Evolutionary conservation across 1,140 invertebrate species (phyloP).

Genomic region (Anthonomus grandis): DNA sequence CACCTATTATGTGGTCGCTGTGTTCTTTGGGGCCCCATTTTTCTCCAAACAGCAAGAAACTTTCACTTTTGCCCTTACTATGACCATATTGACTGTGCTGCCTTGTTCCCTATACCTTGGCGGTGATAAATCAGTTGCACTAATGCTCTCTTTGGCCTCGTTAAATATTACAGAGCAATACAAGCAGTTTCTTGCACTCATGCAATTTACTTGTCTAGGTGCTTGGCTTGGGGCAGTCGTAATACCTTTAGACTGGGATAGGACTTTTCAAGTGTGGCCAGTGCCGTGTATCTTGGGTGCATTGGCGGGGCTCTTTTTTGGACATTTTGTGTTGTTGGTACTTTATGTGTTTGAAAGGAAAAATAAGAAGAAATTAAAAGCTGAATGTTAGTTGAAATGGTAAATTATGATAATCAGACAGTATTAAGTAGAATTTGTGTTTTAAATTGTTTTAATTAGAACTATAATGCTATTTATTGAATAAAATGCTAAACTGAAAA

Average conservation of each 20-base stretch:
- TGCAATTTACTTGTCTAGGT: constrained; percentile 67
- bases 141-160: constrained; percentile 54
- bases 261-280: constrained; percentile 84
- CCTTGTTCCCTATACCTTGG: constrained; percentile 62
- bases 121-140: constrained; percentile 53
- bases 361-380: constrained; percentile 5
- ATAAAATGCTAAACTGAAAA: too few relatives aligned
- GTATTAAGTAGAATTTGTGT: too few relatives aligned
- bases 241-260: constrained; percentile 90
- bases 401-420: too few relatives aligned
- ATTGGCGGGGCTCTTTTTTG: constrained; percentile 58
- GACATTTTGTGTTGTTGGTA: constrained; percentile 19
- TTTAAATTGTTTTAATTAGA: too few relatives aligned
- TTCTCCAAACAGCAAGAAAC: constrained; percentile 65
- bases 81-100: constrained; percentile 65
- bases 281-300: constrained; percentile 71
- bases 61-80: constrained; percentile 63
- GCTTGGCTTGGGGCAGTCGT: constrained; percentile 84
- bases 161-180: constrained; percentile 52
- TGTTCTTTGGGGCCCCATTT: constrained; percentile 75
- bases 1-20: constrained; percentile 59
- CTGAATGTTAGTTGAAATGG: neutral
- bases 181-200: constrained; percentile 56
- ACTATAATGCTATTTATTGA: too few relatives aligned
- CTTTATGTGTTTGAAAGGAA: constrained; percentile 10